A percentile compares a stretch with the other conserved stretches of the same genome.
Evolutionary conservation across 1,140 invertebrate species (phyloP).

Genomic region (Tachypleus tridentatus): DNA sequence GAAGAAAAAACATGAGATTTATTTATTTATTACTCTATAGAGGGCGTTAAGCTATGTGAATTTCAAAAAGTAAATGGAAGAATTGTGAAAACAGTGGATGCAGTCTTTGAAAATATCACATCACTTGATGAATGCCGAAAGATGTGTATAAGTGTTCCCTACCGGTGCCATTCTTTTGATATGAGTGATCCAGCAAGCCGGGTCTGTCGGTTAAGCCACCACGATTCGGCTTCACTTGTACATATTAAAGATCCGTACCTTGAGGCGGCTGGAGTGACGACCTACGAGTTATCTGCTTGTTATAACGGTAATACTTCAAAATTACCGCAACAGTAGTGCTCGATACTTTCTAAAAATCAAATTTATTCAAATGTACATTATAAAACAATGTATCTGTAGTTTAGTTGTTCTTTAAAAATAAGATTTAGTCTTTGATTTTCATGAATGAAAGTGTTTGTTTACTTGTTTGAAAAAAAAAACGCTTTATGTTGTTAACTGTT

Average conservation of each 20-base stretch:
- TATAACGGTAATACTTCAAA: slow-evolving; percentile 49
- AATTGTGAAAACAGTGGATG: slow-evolving; percentile 86
- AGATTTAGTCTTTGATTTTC: too few relatives aligned
- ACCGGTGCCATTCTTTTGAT: slow-evolving; percentile 81
- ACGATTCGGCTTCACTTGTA: slow-evolving; percentile 69
- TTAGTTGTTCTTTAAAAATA: too few relatives aligned
- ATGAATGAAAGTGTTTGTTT: too few relatives aligned
- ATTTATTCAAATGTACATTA: too few relatives aligned
- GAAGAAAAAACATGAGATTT: background rate
- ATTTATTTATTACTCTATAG: slow-evolving; percentile 13
- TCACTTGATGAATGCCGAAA: slow-evolving; percentile 69
- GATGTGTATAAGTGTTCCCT: slow-evolving; percentile 70
- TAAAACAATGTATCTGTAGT: too few relatives aligned
- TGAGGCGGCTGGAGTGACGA: slow-evolving; percentile 65
- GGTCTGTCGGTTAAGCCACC: slow-evolving; percentile 81
- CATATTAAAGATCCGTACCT: slow-evolving; percentile 77
- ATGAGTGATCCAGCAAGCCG: slow-evolving; percentile 82
- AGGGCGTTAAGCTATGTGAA: slow-evolving; percentile 53
- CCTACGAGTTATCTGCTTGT: slow-evolving; percentile 82
- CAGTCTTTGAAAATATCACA: slow-evolving; percentile 69
- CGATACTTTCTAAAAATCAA: too few relatives aligned
- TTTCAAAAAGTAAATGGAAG: slow-evolving; percentile 76
- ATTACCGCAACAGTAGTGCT: too few relatives aligned
- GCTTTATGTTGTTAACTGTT: too few relatives aligned
- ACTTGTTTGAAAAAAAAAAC: too few relatives aligned